Conservation (phyloP, 1,140 invertebrate species). For the Battus philenor region DNA sequence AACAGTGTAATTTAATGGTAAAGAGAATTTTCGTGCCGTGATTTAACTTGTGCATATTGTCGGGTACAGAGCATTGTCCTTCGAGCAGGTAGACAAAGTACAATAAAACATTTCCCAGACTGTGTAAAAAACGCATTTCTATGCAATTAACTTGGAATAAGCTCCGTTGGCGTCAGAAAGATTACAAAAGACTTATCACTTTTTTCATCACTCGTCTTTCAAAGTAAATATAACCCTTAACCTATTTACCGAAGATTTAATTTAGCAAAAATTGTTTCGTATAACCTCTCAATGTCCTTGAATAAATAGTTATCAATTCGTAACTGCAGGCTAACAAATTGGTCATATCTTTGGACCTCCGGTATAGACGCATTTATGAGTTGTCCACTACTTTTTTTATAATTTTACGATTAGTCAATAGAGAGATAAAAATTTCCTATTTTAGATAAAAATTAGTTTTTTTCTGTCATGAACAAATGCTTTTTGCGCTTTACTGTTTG, state of each 20-base stretch:
- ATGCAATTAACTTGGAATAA: conserved; percentile 67
- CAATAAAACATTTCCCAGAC: conserved; percentile 61
- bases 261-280: background rate
- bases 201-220: conserved; percentile 35
- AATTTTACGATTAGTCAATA: too few species aligned
- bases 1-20: conserved; percentile 4
- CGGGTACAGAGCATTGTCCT: conserved; percentile 30
- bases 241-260: conserved; percentile 19
- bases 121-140: conserved; percentile 49
- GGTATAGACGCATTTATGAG: conserved; percentile 34
- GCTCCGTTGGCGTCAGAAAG: conserved; percentile 62
- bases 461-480: too few species aligned
- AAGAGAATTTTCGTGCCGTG: conserved; percentile 33
- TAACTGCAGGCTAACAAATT: conserved; percentile 65
- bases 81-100: conserved; percentile 62
- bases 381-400: background rate
- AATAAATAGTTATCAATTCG: conserved; percentile 60
- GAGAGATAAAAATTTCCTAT: too few species aligned
- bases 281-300: conserved; percentile 6
- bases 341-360: conserved; percentile 50
- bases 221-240: conserved; percentile 25
- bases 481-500: too few species aligned
- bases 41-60: conserved; percentile 32
- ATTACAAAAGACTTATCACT: conserved; percentile 70
- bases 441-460: too few species aligned